Percentiles rank a stretch among this genome's conserved stretches.
These are phyloP conservation scores for Hemichromis elongatus DNA, from an alignment of 2,113 vertebrate genomes.

Conservation along the genomic window DNA sequence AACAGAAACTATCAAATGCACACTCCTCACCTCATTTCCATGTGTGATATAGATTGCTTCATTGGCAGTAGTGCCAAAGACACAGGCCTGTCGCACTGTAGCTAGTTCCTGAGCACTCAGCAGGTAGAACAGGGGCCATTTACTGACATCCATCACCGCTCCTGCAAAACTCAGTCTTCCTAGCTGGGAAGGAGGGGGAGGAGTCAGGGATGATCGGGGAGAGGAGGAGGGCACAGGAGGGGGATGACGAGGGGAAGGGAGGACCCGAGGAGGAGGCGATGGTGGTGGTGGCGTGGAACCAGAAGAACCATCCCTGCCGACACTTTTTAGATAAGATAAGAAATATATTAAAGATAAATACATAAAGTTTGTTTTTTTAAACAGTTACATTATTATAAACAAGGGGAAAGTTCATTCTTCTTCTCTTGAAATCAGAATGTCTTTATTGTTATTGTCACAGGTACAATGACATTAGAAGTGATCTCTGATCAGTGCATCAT, in stretches of 20 bases:
- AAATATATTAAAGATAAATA: not conserved
- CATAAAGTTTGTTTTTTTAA: not conserved
- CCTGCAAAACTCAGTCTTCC: not conserved
- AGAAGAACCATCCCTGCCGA: slow-evolving; percentile 39
- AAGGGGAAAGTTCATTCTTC: not conserved
- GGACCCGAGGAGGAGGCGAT: not conserved
- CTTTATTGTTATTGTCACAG: too few species aligned
- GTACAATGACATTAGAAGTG: too few species aligned
- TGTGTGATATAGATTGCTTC: slow-evolving; percentile 89
- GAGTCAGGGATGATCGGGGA: not conserved
- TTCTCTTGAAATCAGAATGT: not conserved
- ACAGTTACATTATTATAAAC: not conserved
- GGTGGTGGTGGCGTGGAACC: not conserved
- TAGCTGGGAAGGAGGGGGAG: not conserved
- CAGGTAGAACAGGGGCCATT: slow-evolving; percentile 91
- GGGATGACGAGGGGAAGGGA: not conserved
- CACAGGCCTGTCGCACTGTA: slow-evolving; percentile 85
- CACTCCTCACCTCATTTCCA: slow-evolving; percentile 78
- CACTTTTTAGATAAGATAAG: not conserved
- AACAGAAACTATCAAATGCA: not conserved
- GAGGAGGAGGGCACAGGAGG: not conserved
- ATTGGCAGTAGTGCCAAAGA: slow-evolving; percentile 87
- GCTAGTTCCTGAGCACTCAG: slow-evolving; percentile 81
- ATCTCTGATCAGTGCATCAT: too few species aligned
- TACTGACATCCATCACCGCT: slow-evolving; percentile 88